Evolutionary conservation across 2,113 vertebrate genomes (phyloP).

Genomic region (Gavialis gangeticus): DNA sequence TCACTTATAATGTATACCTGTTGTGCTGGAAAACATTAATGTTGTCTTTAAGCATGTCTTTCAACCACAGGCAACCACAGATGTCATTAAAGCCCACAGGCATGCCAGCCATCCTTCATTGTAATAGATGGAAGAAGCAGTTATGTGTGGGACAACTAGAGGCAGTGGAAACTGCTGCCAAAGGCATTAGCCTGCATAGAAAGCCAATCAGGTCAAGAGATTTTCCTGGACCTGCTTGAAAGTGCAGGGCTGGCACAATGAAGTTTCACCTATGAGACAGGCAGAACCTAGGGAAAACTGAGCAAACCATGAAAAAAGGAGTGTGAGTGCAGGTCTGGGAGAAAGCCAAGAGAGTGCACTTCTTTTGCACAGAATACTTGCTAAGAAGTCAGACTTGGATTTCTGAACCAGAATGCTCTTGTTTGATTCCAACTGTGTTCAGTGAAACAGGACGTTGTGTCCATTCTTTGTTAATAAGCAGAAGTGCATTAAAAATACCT

Average conservation of each 20-base stretch:
- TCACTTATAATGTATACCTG: constrained; percentile 35
- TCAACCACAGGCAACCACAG: constrained; percentile 38
- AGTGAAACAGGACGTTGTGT: neutral
- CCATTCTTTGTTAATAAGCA: neutral
- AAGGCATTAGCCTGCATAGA: neutral
- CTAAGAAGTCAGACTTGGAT: neutral
- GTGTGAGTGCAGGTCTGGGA: neutral
- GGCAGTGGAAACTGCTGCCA: neutral
- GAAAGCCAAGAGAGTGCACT: neutral
- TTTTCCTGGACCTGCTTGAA: neutral
- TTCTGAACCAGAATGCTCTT: neutral
- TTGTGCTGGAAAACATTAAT: constrained; percentile 42
- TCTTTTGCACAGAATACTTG: neutral
- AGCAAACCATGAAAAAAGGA: neutral
- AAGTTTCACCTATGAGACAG: neutral
- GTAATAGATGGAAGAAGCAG: neutral
- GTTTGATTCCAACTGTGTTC: neutral
- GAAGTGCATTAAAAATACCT: neutral
- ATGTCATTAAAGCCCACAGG: constrained; percentile 48
- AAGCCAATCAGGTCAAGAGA: neutral
- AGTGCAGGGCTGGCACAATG: neutral
- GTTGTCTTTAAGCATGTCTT: constrained; percentile 58
- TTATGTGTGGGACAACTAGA: neutral
- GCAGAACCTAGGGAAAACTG: neutral
- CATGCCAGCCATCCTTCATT: neutral